Conservation (phyloP, 2,113 vertebrate species). For the Neotoma lepida region DNA sequence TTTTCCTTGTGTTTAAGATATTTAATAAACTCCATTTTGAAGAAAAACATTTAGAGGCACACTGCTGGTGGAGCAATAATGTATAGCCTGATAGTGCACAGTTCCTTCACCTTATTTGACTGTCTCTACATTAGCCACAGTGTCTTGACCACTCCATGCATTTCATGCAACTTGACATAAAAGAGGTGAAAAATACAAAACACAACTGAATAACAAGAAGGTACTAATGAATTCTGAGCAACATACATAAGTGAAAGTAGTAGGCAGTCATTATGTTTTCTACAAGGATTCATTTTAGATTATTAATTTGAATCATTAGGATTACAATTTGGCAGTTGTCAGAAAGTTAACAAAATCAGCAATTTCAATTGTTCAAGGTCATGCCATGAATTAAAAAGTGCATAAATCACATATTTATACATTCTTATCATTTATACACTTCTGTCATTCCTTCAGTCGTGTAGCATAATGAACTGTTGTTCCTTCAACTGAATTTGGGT, state of each 20-base stretch:
- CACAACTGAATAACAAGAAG: not conserved
- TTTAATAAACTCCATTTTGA: slow-evolving; percentile 30
- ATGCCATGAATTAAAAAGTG: not conserved
- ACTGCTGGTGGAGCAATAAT: not conserved
- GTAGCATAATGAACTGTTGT: slow-evolving; percentile 22
- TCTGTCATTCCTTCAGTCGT: not conserved
- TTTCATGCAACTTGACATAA: not conserved
- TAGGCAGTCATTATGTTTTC: slow-evolving; percentile 64
- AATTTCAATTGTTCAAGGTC: slow-evolving; percentile 65
- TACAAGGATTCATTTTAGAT: slow-evolving; percentile 71
- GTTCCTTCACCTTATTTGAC: not conserved
- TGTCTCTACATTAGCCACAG: not conserved
- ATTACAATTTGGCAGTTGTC: slow-evolving; percentile 70
- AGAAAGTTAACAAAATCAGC: slow-evolving; percentile 68
- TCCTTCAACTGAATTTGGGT: slow-evolving; percentile 25
- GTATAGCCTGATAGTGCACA: not conserved
- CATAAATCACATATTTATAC: slow-evolving; percentile 3
- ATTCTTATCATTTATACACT: not conserved
- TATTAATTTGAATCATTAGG: slow-evolving; percentile 73
- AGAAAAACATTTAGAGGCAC: slow-evolving; percentile 31
- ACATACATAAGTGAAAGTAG: slow-evolving; percentile 49
- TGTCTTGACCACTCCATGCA: not conserved
- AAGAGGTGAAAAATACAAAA: not conserved
- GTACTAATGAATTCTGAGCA: slow-evolving; percentile 54
- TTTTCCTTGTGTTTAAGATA: not conserved